A percentile compares a stretch with the other conserved stretches of the same genome.
Evolutionary conservation across 2,113 vertebrate species (phyloP).

Genomic region (Malurus alboscapulatus): DNA sequence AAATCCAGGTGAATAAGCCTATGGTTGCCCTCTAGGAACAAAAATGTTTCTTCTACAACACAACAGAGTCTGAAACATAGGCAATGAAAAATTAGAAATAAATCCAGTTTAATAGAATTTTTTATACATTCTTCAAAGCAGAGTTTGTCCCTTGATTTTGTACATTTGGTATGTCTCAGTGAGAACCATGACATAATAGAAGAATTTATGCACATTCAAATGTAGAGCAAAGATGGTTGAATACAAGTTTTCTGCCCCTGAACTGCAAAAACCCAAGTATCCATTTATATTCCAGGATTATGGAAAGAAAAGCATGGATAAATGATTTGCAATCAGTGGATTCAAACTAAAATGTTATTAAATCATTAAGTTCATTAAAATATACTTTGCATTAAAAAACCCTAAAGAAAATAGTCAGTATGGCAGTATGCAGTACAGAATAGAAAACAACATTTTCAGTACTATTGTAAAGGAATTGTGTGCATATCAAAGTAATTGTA

Average conservation of each 20-base stretch:
- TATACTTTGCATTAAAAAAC: not conserved
- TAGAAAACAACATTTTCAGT: not conserved
- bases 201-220: not conserved
- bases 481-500: not conserved
- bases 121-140: not conserved
- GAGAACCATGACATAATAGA: not conserved
- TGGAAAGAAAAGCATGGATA: not conserved
- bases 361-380: not conserved
- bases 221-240: not conserved
- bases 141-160: not conserved
- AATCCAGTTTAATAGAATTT: not conserved
- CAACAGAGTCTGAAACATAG: not conserved
- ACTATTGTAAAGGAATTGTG: not conserved
- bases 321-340: not conserved
- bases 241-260: not conserved
- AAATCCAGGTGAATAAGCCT: not conserved
- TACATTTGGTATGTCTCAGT: not conserved
- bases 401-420: not conserved
- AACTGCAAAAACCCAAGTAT: not conserved
- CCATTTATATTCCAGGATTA: not conserved
- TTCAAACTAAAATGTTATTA: not conserved
- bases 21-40: not conserved
- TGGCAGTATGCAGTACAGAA: not conserved
- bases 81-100: not conserved
- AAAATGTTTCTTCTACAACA: not conserved